phyloP scores from a whole-genome alignment of 2,888 invertebrate genomes.

The Charanyca ferruginea region DNA sequence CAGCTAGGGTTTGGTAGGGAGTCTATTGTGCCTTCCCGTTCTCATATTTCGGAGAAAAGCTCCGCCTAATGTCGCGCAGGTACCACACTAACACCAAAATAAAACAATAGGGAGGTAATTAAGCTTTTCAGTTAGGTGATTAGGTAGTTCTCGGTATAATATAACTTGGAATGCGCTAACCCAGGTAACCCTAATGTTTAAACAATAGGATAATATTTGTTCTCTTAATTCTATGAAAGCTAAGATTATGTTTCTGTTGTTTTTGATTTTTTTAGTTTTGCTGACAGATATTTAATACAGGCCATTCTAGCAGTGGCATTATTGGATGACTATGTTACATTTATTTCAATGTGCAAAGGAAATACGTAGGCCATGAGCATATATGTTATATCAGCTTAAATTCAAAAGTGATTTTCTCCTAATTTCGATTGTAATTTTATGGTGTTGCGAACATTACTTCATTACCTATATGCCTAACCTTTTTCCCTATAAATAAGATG shows the following conservation, averaged over 20 bases:
- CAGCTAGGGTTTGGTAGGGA: slow-evolving; percentile 1
- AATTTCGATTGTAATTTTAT: too few species aligned
- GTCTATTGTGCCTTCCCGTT: not conserved
- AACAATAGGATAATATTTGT: slow-evolving; percentile 4
- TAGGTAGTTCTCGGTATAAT: slow-evolving; percentile 12
- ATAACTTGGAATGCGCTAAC: not conserved
- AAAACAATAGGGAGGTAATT: slow-evolving; percentile 13
- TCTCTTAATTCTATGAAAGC: not conserved
- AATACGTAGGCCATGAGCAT: too few species aligned
- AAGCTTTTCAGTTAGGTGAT: slow-evolving; percentile 1
- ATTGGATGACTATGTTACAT: too few species aligned
- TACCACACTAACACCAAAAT: not conserved
- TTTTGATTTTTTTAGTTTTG: not conserved
- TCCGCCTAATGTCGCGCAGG: not conserved
- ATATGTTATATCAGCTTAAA: too few species aligned
- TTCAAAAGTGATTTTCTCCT: too few species aligned
- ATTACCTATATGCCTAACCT: too few species aligned
- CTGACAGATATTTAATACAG: too few species aligned
- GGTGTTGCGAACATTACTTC: too few species aligned
- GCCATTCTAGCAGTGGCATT: too few species aligned
- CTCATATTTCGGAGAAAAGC: slow-evolving; percentile 3
- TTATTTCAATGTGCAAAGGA: too few species aligned
- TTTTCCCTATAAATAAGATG: too few species aligned
- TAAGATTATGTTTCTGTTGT: not conserved
- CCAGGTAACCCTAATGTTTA: not conserved